phyloP scores from a whole-genome alignment of 2,113 vertebrate genomes.

The Stegostoma tigrinum region DNA sequence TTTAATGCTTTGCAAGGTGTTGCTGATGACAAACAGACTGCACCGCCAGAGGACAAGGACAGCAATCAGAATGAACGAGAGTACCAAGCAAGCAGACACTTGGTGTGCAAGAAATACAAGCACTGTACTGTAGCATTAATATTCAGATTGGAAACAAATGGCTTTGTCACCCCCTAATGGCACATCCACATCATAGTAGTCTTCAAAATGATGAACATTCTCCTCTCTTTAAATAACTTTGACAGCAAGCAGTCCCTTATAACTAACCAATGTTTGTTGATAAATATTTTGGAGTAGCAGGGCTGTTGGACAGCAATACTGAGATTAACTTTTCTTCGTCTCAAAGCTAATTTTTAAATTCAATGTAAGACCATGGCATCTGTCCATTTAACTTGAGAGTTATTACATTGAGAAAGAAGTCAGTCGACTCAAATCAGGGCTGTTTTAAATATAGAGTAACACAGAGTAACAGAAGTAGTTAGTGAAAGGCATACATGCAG shows the following conservation, averaged over 20 bases:
- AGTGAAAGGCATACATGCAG: constrained; percentile 41
- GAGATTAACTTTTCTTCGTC: not conserved
- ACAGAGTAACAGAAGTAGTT: constrained; percentile 40
- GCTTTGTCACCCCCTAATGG: constrained; percentile 11
- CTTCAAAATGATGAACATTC: too few species aligned
- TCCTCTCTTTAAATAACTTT: not conserved
- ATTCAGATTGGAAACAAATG: not conserved
- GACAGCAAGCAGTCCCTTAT: not conserved
- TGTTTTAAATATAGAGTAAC: constrained; percentile 10
- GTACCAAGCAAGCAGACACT: not conserved
- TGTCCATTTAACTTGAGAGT: not conserved
- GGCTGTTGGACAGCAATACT: not conserved
- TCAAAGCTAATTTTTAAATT: not conserved
- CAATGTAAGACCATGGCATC: not conserved
- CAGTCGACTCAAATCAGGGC: not conserved
- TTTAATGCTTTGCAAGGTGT: not conserved
- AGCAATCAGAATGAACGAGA: not conserved
- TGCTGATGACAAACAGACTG: not conserved
- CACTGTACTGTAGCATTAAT: not conserved
- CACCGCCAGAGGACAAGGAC: not conserved
- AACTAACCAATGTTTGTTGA: not conserved
- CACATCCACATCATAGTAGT: not conserved
- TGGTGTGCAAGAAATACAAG: not conserved
- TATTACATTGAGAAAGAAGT: not conserved
- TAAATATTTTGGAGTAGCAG: not conserved